phyloP scores from a whole-genome alignment of 92 coral and sea anemone species.

The Pocillopora meandrina region DNA sequence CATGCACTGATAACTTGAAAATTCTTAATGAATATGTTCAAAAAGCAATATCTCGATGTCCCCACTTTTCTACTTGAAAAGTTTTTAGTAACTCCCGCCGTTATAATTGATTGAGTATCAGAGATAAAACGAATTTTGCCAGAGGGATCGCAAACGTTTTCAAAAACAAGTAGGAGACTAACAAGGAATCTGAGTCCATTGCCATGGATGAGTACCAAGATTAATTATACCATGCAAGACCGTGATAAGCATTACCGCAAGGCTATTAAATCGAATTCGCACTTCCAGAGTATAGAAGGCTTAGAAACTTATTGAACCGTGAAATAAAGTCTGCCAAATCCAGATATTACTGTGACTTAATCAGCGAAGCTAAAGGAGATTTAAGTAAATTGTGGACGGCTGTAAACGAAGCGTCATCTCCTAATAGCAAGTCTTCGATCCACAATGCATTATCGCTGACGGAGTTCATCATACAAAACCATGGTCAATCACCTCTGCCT shows the following conservation, averaged over 20 bases:
- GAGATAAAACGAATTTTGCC: too few relatives aligned
- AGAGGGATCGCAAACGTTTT: too few relatives aligned
- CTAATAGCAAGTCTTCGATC: slow-evolving; percentile 17
- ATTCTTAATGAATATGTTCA: too few relatives aligned
- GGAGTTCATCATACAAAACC: slow-evolving; percentile 49
- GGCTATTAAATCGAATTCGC: slow-evolving; percentile 16
- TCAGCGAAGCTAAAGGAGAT: slow-evolving; percentile 35
- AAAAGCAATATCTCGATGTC: too few relatives aligned
- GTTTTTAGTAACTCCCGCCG: too few relatives aligned
- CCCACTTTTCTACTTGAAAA: too few relatives aligned
- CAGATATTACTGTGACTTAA: slow-evolving; percentile 42
- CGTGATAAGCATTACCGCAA: slow-evolving; percentile 33
- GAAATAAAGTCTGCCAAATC: slow-evolving; percentile 39
- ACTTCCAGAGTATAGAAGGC: slow-evolving; percentile 13
- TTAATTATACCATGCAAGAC: neutral
- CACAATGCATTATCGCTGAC: slow-evolving; percentile 45
- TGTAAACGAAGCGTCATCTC: slow-evolving; percentile 62
- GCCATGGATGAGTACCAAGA: too few relatives aligned
- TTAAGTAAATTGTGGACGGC: slow-evolving; percentile 44
- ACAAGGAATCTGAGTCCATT: too few relatives aligned
- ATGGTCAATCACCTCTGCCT: slow-evolving; percentile 41
- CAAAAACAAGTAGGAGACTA: too few relatives aligned
- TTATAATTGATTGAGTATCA: too few relatives aligned
- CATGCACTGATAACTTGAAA: too few relatives aligned
- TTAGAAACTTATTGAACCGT: slow-evolving; percentile 26